Evolutionary conservation across 2,113 vertebrate genomes (phyloP).

Genomic region (Pomatorhinus ruficollis): DNA sequence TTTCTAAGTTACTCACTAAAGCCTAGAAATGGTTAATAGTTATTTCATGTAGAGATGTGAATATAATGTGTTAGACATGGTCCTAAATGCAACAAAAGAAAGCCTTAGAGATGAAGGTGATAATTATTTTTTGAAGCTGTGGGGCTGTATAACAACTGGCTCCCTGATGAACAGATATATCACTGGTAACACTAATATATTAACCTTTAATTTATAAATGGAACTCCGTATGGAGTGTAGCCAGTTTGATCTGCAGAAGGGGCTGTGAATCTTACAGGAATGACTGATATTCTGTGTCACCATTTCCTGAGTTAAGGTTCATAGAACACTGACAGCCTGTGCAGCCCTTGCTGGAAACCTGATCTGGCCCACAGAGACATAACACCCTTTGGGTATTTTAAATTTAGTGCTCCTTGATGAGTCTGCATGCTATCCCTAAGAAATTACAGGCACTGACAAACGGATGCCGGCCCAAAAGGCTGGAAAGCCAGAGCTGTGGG

Average conservation of each 20-base stretch:
- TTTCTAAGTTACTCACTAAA: not conserved
- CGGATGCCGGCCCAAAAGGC: not conserved
- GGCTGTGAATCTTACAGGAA: constrained; percentile 5
- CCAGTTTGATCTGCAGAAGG: constrained; percentile 38
- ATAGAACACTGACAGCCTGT: not conserved
- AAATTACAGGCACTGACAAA: not conserved
- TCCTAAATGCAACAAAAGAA: not conserved
- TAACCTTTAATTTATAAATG: constrained; percentile 54
- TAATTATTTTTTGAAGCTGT: constrained; percentile 28
- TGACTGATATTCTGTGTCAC: not conserved
- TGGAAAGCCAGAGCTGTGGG: not conserved
- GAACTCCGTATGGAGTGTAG: not conserved
- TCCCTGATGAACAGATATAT: constrained; percentile 8
- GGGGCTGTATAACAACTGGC: not conserved
- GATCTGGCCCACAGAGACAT: not conserved
- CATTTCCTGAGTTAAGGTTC: constrained; percentile 1
- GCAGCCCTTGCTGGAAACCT: not conserved
- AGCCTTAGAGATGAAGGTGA: not conserved
- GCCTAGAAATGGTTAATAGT: not conserved
- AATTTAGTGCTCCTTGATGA: not conserved
- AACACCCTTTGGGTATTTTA: not conserved
- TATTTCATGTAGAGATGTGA: not conserved
- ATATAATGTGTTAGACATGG: not conserved
- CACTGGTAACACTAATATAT: constrained; percentile 23
- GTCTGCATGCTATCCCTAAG: not conserved